A percentile compares a stretch with the other conserved stretches of the same genome.
Conservation (phyloP, 2,888 invertebrate species). For the Saturnia pavonia region DNA sequence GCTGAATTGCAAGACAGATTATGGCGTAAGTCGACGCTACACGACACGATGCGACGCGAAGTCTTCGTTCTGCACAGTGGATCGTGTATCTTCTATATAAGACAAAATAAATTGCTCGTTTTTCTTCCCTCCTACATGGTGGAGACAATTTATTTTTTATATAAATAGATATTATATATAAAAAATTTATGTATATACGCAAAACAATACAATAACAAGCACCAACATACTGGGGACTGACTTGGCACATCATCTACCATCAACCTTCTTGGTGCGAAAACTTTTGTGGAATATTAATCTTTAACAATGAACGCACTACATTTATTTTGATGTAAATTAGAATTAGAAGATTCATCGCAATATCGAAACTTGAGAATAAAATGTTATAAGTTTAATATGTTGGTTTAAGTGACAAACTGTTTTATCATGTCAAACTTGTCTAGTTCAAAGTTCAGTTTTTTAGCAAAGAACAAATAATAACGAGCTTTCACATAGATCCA, state of each 20-base stretch:
- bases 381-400: background rate
- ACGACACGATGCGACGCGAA: constrained; percentile 23
- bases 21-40: constrained; percentile 42
- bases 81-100: constrained; percentile 29
- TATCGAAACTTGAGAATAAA: background rate
- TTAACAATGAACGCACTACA: background rate
- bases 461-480: too few species aligned
- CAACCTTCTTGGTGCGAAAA: too few species aligned
- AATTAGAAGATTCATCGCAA: background rate
- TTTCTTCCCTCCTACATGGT: background rate
- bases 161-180: too few species aligned
- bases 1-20: constrained; percentile 53
- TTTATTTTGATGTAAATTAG: background rate
- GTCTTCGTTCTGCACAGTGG: constrained; percentile 30
- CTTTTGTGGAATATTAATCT: too few species aligned
- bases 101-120: constrained; percentile 17
- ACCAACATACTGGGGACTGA: too few species aligned
- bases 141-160: too few species aligned
- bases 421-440: background rate
- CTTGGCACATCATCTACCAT: too few species aligned
- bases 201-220: too few species aligned
- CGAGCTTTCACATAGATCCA: too few species aligned
- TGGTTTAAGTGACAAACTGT: background rate
- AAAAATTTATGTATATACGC: too few species aligned
- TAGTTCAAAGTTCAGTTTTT: too few species aligned